phyloP scores from a whole-genome alignment of 2,797 vertebrate species.

The Apogon hyalosoma region DNA sequence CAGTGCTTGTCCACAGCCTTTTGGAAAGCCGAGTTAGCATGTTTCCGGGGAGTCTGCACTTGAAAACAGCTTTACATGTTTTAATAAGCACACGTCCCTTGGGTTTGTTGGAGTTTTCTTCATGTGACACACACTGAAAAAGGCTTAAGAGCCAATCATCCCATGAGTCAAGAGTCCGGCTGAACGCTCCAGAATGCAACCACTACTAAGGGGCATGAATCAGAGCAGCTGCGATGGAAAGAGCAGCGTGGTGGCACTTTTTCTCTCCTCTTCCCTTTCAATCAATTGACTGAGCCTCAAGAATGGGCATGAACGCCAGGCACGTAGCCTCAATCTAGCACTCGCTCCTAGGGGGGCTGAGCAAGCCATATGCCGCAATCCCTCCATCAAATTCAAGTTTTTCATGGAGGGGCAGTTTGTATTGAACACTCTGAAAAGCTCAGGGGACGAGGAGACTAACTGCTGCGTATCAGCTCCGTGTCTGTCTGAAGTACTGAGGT shows the following conservation, averaged over 20 bases:
- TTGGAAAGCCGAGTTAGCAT: constrained; percentile 1
- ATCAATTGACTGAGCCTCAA: constrained; percentile 4
- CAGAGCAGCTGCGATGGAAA: background rate
- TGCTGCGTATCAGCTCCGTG: constrained; percentile 23
- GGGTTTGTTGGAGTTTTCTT: constrained; percentile 9
- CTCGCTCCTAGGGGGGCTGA: constrained; percentile 34
- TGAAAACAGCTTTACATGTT: constrained; percentile 2
- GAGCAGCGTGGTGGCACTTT: background rate
- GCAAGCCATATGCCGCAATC: constrained; percentile 34
- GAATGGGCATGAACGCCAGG: background rate
- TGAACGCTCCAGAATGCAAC: constrained; percentile 2
- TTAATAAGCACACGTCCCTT: constrained; percentile 17
- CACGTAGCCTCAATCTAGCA: constrained; percentile 30
- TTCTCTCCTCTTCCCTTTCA: background rate
- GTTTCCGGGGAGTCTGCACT: background rate
- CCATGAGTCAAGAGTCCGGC: constrained; percentile 17
- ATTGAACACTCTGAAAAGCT: constrained; percentile 36
- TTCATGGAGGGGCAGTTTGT: constrained; percentile 39
- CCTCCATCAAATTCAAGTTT: constrained; percentile 33
- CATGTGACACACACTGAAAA: constrained; percentile 9
- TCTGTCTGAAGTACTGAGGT: constrained; percentile 10
- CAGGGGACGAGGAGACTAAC: constrained; percentile 34
- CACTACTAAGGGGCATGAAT: background rate
- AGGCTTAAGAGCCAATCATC: constrained; percentile 32
- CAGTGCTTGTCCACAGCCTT: background rate